Percentiles rank a stretch among this genome's conserved stretches.
Conservation (phyloP, 2,113 vertebrate species). For the Zosterops lateralis region DNA sequence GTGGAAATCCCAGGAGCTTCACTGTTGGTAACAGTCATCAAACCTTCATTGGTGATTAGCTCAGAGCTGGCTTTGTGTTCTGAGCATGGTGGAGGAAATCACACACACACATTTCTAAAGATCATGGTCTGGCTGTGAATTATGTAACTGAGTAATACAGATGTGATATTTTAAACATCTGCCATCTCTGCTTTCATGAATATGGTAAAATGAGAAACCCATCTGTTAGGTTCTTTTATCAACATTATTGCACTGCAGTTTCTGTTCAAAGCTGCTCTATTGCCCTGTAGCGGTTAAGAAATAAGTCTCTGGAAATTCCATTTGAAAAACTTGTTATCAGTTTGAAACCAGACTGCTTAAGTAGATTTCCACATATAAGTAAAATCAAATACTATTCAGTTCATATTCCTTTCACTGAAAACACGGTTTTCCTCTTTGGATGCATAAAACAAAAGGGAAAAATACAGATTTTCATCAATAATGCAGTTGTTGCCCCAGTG, state of each 20-base stretch:
- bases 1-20: background rate
- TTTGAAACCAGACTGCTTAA: background rate
- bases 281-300: background rate
- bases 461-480: background rate
- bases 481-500: background rate
- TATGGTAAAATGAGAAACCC: background rate
- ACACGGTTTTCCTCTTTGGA: background rate
- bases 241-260: background rate
- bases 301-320: background rate
- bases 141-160: background rate
- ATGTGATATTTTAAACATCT: background rate
- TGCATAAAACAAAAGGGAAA: background rate
- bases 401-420: background rate
- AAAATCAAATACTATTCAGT: background rate
- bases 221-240: background rate
- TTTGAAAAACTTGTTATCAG: background rate
- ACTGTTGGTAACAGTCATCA: background rate
- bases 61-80: background rate
- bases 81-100: background rate
- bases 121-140: background rate
- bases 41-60: background rate
- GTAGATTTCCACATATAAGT: background rate
- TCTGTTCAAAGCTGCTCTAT: background rate
- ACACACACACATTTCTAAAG: background rate
- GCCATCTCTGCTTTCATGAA: background rate